A percentile compares a stretch with the other conserved stretches of the same genome.
phyloP scores from a whole-genome alignment of 2,888 invertebrate species.

The Ashinkailepas kermadecensis region DNA sequence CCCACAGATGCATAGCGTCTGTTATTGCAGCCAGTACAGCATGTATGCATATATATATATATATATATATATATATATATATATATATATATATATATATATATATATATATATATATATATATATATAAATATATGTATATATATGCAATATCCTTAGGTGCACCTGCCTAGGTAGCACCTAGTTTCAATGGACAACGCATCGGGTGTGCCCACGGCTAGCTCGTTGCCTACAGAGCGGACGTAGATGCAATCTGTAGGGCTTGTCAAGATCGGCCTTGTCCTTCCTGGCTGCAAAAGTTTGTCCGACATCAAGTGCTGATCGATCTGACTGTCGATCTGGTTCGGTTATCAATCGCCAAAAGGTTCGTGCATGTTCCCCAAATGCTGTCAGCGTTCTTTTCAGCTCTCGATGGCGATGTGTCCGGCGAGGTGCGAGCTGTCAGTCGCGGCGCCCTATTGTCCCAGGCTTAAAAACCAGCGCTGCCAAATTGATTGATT shows the following conservation, averaged over 20 bases:
- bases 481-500: neutral
- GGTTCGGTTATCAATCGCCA: neutral
- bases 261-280: neutral
- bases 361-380: neutral
- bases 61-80: slow-evolving; percentile 25
- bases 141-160: too few species aligned
- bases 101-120: neutral
- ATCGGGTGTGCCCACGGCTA: too few species aligned
- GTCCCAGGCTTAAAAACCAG: neutral
- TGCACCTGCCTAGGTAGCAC: too few species aligned
- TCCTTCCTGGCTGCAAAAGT: neutral
- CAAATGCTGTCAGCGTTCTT: neutral
- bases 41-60: slow-evolving; percentile 21
- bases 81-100: slow-evolving; percentile 24
- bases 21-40: too few species aligned
- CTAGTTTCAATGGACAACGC: too few species aligned
- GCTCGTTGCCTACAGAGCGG: too few species aligned
- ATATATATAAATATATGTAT: too few species aligned
- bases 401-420: neutral
- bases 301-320: neutral
- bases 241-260: neutral
- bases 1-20: too few species aligned
- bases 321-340: neutral
- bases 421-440: neutral
- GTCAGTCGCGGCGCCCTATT: neutral